Conservation (phyloP, 2,888 invertebrate genomes). For the Drosophila melanosoma region DNA sequence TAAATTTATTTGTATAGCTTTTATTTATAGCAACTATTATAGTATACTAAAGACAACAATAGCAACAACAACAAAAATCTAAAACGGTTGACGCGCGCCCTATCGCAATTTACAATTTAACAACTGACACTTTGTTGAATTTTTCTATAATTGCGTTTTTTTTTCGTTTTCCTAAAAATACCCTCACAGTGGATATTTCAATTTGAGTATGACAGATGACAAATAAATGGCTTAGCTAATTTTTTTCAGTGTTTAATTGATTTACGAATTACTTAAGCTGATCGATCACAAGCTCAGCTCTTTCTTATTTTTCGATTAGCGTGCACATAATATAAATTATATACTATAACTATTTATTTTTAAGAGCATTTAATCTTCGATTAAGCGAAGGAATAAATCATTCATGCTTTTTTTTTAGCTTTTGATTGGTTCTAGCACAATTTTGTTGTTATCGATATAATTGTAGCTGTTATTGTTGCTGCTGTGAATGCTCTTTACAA, state of each 20-base stretch:
- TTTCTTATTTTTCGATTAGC: no score
- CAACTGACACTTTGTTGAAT: constrained; percentile 70
- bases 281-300: not conserved
- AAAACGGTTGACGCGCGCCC: constrained; percentile 72
- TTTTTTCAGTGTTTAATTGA: not conserved
- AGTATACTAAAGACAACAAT: constrained; percentile 15
- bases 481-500: constrained; percentile 36
- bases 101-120: constrained; percentile 68
- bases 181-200: not conserved
- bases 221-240: not conserved
- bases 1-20: constrained; percentile 75
- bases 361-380: constrained; percentile 35
- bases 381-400: not conserved
- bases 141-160: constrained; percentile 61
- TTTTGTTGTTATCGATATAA: constrained; percentile 36
- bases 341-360: not conserved
- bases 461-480: constrained; percentile 25
- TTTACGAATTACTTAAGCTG: not conserved
- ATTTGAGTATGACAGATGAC: not conserved
- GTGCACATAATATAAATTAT: not conserved
- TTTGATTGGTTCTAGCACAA: constrained; percentile 59
- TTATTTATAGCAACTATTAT: constrained; percentile 72
- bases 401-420: constrained; percentile 20
- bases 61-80: constrained; percentile 34
- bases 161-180: constrained; percentile 24